phyloP scores from a whole-genome alignment of 1,140 invertebrate species.

The Xylocopa sonorina region DNA sequence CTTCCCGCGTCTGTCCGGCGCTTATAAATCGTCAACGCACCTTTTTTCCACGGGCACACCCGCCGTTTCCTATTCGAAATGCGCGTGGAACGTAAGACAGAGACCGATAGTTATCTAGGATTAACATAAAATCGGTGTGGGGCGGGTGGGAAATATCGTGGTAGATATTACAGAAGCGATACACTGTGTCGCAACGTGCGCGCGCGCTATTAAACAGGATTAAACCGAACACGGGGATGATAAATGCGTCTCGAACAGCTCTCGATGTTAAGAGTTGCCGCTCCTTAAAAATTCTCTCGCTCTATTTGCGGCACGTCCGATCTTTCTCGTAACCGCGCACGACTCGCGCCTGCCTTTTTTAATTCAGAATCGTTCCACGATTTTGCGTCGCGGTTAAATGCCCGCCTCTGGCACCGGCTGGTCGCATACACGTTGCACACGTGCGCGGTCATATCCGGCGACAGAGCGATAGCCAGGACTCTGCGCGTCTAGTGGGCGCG shows the following conservation, averaged over 20 bases:
- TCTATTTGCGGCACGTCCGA: conserved; percentile 39
- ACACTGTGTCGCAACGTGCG: conserved; percentile 36
- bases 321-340: conserved; percentile 8
- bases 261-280: conserved; percentile 47
- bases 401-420: too few relatives aligned
- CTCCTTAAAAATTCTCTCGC: conserved; percentile 53
- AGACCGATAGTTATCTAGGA: conserved; percentile 17
- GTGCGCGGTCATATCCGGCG: background rate
- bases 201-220: conserved; percentile 42
- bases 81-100: too few relatives aligned
- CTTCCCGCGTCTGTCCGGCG: background rate
- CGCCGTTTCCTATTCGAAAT: background rate
- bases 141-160: conserved; percentile 5
- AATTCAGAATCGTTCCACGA: background rate
- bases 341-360: background rate
- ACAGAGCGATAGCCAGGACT: conserved; percentile 5
- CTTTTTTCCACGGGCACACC: background rate
- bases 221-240: conserved; percentile 44
- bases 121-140: conserved; percentile 45
- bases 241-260: conserved; percentile 43
- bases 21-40: background rate
- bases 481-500: background rate
- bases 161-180: conserved; percentile 32
- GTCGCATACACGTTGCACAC: background rate
- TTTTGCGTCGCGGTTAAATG: conserved; percentile 2